phyloP scores from a whole-genome alignment of 2,888 invertebrate species.

The Catocala nupta region DNA sequence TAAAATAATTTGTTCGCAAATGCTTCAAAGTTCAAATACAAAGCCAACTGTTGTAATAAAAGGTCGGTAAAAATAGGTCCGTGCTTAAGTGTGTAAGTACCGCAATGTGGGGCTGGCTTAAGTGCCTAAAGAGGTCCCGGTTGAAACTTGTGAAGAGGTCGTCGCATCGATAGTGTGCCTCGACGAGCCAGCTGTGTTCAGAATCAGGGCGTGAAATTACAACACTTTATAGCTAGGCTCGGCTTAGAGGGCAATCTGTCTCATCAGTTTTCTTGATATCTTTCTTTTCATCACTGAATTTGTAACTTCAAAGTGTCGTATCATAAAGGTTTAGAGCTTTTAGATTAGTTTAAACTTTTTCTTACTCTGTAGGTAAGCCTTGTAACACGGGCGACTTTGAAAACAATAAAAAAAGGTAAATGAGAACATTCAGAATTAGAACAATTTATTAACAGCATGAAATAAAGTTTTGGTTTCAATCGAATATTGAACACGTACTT shows the following conservation, averaged over 20 bases:
- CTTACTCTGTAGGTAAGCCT: too few species aligned
- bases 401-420: too few species aligned
- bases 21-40: constrained; percentile 19
- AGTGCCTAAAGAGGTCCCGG: constrained; percentile 41
- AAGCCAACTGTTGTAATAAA: constrained; percentile 27
- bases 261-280: neutral
- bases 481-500: too few species aligned
- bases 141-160: constrained; percentile 29
- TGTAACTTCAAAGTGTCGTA: neutral
- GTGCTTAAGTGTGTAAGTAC: constrained; percentile 29
- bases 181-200: constrained; percentile 30
- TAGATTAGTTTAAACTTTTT: too few species aligned
- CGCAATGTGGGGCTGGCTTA: constrained; percentile 35
- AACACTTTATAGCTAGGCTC: constrained; percentile 21
- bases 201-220: constrained; percentile 32
- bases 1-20: constrained; percentile 21
- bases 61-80: constrained; percentile 26
- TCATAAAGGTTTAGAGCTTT: too few species aligned
- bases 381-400: too few species aligned
- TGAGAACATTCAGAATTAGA: too few species aligned
- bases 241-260: constrained; percentile 2
- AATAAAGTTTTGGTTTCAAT: too few species aligned
- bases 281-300: neutral
- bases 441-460: too few species aligned
- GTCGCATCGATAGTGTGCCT: constrained; percentile 16